Base-by-base conservation (phyloP, 2,888 invertebrate species). In the Dicyrtoma fusca region DNA sequence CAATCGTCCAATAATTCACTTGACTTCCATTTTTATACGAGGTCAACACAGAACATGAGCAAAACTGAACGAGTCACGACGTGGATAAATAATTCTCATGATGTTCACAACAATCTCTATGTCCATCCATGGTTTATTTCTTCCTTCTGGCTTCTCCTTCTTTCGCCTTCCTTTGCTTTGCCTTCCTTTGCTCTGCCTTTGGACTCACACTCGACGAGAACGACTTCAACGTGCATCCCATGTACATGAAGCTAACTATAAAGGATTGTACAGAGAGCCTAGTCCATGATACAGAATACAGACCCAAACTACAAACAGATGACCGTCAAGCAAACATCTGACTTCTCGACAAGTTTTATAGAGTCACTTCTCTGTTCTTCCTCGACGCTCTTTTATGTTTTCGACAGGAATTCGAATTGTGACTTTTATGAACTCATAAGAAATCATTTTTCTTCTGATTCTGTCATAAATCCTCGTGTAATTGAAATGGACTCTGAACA, bases 1-100 rank as follows among this genome's bases (percentile, higher is more conserved):
- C 65, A 65, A 51, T 65, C 65, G 65, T 65, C 65, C 49, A 65
- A 65, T 65, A 65, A 65, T 65, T 65, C 65, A 65, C 65, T 65
- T 51, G 34, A 19, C 51, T 65, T 51, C 65, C 49, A 65, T 65
- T 51, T 65, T 51, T 65, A 49, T 51, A 51, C 65, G 65, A 65
- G 65, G 65, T 65, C 65, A 51, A 63, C 47, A 45, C 11, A 13
- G 17, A 62, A 19, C 23, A 64, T 64, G 64, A 25, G 25, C 64
- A 49, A 64, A 34, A 19, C 26, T 65, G 65, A 34, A 26, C 65
- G 47, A 65, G 65, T 65, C 65, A 65, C 65, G 65, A 65, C 47
- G 65, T 65, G 47, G 65, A 65, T 65, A 65, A 65, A 65, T 65
- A 65, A 65, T 65, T 65, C 51, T 65, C 61, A 61, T 65, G 49